Evolutionary conservation across 2,113 vertebrate genomes (phyloP), one percentile per base, ranked within the genome.

Genomic region (Rhea americana): DNA sequence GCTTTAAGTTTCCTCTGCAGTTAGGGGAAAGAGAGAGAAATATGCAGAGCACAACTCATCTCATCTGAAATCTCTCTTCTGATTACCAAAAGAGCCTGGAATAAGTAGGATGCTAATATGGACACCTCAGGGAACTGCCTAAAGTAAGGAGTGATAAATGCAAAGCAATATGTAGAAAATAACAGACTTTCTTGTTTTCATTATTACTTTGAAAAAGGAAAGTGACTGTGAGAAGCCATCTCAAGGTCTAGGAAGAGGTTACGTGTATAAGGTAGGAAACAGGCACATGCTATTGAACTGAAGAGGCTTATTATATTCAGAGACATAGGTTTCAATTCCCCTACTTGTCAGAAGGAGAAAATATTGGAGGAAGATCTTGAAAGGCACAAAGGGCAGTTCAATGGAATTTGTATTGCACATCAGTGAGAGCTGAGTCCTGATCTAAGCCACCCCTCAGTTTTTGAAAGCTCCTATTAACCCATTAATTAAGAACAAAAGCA

Each of bases 41-140:
- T 13, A 37, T 35, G 22, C 67, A 75, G 43, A 47, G 32, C 48
- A 35, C 65, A 77, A 6, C 26, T 62, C 68, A 43, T 26, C 48
- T 48, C 50, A 32, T 55, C 68, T 66, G 58, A 56, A 88, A 18
- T 13, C n/a, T 25, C 56, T 71, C 1, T 71, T 71, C 66, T 35
- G 48, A 14, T 20, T 83, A 56, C 56, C 63, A 48, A 71, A 81
- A 67, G 43, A 90, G 62, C 79, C 47, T 67, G 75, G 30, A 53
- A 76, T 68, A 71, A 62, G 72, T 30, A 48, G 59, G 39, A 47
- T 90, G 75, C 65, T 85, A 82, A 85, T 41, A 72, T 59, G 76
- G 50, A 80, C 71, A 75, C 85, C 75, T 82, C 66, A 16, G 82
- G 79, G 83, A 83, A 26, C n/a, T n/a, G 76, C 86, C 92, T 73